Conservation (phyloP, 2,797 vertebrate species). For the Gymnothorax javanicus region DNA sequence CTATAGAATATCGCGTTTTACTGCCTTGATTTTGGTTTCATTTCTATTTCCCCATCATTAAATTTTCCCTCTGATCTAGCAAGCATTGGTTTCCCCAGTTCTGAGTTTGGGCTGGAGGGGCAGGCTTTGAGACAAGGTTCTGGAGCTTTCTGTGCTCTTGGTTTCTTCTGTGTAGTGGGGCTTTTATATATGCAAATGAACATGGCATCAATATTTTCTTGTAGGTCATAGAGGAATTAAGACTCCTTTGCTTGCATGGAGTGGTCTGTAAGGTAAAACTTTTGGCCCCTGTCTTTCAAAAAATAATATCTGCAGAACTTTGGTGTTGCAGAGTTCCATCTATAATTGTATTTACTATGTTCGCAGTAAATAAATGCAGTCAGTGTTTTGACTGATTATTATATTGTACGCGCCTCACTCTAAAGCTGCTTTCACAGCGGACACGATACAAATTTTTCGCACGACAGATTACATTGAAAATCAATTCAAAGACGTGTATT, state of each 20-base stretch:
- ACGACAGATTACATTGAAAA: no score
- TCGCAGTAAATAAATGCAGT: background rate
- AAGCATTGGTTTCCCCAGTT: background rate
- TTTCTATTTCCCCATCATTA: background rate
- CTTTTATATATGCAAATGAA: background rate
- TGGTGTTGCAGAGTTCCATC: background rate
- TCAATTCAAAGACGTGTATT: no score
- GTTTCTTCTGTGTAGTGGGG: background rate
- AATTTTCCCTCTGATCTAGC: background rate
- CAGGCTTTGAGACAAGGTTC: background rate
- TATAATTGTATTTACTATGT: background rate
- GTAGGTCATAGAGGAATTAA: background rate
- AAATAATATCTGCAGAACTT: background rate
- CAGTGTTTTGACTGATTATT: background rate
- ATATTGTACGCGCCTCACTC: background rate
- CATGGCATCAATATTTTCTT: background rate
- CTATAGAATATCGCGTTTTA: constrained; percentile 37
- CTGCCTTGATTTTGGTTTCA: constrained; percentile 42
- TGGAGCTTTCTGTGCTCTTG: background rate
- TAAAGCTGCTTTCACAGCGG: no score
- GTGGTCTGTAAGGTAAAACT: background rate
- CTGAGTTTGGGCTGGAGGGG: background rate
- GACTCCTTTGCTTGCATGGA: background rate
- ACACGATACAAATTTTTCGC: no score
- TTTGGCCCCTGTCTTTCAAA: background rate